Evolutionary conservation across 64 coral and sea anemone genomes (phyloP), one percentile per base, ranked within the genome.

Genomic region (Montipora cactus): DNA sequence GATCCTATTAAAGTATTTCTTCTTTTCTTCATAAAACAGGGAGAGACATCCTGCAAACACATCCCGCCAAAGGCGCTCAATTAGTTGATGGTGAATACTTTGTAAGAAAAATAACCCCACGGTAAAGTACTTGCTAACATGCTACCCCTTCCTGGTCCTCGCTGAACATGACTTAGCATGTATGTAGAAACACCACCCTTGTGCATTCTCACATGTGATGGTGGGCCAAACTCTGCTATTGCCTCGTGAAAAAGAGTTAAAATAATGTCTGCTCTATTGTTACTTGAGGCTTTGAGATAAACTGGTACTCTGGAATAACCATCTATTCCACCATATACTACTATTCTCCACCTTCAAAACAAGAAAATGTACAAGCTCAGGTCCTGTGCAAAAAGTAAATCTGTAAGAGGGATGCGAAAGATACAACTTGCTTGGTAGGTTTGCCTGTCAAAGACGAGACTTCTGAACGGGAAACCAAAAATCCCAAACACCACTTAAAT

Each of bases 11-110:
- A 23, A 23, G 22, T 23, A 23, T 23, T 23, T 23, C 22, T 23
- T 23, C 22, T 23, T 23, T 23, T 23, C 22, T 23, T 78, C 23
- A 62, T 93, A 62, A 68, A 93, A 93, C 76, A 69, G 82, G 6
- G 3, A 52, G 3, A 93, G 74, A 74, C 91, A 93, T 15, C 83
- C 80, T 67, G 5, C 22, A 92, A 85, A 92, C 7, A 84, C 90
- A 85, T 93, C 92, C 44, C 76, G 46, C 91, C 91, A 93, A 7
- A 93, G 37, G 45, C 91, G 15, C 49, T 93, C 92, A 15, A 89
- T 94, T n/a, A 72, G 12, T 21, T 93, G 91, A 14, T 87, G 87
- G n/a, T 87, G 92, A 8, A 77, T 81, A 58, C 92, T 55, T 55
- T 55, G 52, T 55, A 0, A 55, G 87, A 50, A 28, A 37, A 22